These are phyloP conservation scores for Salvelinus fontinalis DNA, from an alignment of 2,113 vertebrate species.

Conservation along the genomic window DNA sequence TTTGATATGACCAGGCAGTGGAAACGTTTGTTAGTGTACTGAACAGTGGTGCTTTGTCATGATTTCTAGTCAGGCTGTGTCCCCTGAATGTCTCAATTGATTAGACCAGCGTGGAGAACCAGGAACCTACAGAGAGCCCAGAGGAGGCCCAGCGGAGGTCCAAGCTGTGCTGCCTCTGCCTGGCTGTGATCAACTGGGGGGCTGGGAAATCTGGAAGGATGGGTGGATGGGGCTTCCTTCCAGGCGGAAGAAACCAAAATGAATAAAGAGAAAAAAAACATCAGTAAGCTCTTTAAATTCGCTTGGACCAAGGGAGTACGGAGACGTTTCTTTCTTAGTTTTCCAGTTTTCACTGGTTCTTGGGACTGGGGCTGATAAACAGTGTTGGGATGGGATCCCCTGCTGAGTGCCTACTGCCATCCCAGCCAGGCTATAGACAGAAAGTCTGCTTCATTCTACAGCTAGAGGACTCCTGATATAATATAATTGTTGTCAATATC, in stretches of 20 bases:
- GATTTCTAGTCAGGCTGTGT: slow-evolving; percentile 26
- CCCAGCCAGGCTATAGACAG: slow-evolving; percentile 44
- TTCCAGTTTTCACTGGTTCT: background rate
- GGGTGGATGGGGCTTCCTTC: slow-evolving; percentile 44
- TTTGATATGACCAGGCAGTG: background rate
- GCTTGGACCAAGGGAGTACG: slow-evolving; percentile 22
- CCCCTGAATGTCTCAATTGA: slow-evolving; percentile 44
- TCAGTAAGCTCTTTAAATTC: slow-evolving; percentile 57
- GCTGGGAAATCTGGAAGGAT: slow-evolving; percentile 56
- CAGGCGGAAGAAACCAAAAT: slow-evolving; percentile 32
- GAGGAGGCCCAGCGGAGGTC: slow-evolving; percentile 16
- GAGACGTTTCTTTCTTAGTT: slow-evolving; percentile 29
- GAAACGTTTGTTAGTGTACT: background rate
- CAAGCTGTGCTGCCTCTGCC: slow-evolving; percentile 12
- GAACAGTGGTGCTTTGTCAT: background rate
- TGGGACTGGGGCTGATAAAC: slow-evolving; percentile 18
- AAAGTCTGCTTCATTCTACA: slow-evolving; percentile 40
- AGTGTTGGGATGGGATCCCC: slow-evolving; percentile 35
- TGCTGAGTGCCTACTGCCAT: background rate
- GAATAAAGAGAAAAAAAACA: slow-evolving; percentile 4
- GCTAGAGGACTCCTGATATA: too few species aligned
- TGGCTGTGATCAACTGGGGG: slow-evolving; percentile 47
- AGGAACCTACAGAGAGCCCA: slow-evolving; percentile 25
- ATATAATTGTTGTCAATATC: too few species aligned
- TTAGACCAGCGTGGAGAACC: slow-evolving; percentile 22